Conservation (phyloP, 2,888 invertebrate species). For the Scrobipalpa atriplicella region DNA sequence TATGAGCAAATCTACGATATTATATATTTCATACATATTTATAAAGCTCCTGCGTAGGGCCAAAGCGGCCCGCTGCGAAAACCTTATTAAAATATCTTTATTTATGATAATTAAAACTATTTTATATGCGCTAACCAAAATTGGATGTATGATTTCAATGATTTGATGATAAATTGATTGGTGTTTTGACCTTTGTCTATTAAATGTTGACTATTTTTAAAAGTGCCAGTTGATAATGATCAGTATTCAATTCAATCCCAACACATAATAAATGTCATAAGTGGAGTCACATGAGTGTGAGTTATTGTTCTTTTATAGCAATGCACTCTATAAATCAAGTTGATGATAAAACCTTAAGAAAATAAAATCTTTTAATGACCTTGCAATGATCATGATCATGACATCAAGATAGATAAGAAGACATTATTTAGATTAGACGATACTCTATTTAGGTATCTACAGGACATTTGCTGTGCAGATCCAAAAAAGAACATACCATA, state of each 20-base stretch:
- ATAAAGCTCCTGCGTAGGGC: conserved; percentile 19
- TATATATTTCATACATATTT: conserved; percentile 24
- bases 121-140: conserved; percentile 36
- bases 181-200: conserved; percentile 8
- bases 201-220: background rate
- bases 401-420: background rate
- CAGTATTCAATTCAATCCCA: background rate
- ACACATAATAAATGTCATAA: background rate
- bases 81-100: conserved; percentile 48
- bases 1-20: conserved; percentile 18
- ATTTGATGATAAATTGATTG: conserved; percentile 27
- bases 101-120: conserved; percentile 44
- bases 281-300: background rate
- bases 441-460: too few relatives aligned
- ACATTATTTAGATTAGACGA: too few relatives aligned
- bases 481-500: too few relatives aligned
- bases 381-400: background rate
- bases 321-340: background rate
- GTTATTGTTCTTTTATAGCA: background rate
- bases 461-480: too few relatives aligned
- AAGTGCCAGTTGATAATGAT: conserved; percentile 2
- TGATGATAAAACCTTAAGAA: background rate
- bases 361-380: background rate
- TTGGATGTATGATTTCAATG: conserved; percentile 28
- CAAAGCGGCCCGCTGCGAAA: conserved; percentile 38